Percentiles rank a stretch among this genome's conserved stretches.
These are phyloP conservation scores for Bolinopsis microptera DNA, from an alignment of 37 sponge, comb jelly and placozoan genomes.

Conservation along the genomic window DNA sequence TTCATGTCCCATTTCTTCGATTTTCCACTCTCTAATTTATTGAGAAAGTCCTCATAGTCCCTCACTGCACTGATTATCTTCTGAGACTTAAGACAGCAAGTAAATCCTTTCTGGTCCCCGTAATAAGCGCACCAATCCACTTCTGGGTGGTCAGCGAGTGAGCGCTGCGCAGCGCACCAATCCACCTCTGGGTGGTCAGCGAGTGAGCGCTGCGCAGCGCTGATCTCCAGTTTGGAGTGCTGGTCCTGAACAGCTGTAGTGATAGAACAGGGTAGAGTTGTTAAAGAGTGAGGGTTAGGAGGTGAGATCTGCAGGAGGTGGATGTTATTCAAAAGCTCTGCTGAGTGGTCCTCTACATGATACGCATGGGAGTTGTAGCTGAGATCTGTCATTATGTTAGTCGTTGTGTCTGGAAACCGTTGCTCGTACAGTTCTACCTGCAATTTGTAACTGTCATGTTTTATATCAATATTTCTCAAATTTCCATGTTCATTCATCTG, in stretches of 20 bases:
- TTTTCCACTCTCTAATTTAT: neutral
- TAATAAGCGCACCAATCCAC: neutral
- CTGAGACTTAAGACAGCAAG: neutral
- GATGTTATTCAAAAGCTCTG: neutral
- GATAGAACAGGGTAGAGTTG: neutral
- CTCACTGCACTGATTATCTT: neutral
- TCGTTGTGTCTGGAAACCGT: neutral
- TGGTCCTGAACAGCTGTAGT: neutral
- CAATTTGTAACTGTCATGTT: too few relatives aligned
- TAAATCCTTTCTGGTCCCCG: neutral
- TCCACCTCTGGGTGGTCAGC: neutral
- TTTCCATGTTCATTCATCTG: too few relatives aligned
- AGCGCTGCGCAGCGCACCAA: neutral
- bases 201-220: neutral
- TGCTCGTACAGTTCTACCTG: neutral
- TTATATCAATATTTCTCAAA: neutral
- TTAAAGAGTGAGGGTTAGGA: neutral
- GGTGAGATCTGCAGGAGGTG: neutral
- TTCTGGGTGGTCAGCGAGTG: neutral
- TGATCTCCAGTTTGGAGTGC: neutral
- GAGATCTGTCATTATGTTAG: neutral
- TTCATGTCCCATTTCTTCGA: neutral
- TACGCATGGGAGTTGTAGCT: neutral
- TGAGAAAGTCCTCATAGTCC: neutral
- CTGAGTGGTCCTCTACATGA: neutral